Percentiles rank a stretch among this genome's conserved stretches.
These are phyloP conservation scores for Apis florea DNA, from an alignment of 1,140 invertebrate genomes.

Conservation along the genomic window DNA sequence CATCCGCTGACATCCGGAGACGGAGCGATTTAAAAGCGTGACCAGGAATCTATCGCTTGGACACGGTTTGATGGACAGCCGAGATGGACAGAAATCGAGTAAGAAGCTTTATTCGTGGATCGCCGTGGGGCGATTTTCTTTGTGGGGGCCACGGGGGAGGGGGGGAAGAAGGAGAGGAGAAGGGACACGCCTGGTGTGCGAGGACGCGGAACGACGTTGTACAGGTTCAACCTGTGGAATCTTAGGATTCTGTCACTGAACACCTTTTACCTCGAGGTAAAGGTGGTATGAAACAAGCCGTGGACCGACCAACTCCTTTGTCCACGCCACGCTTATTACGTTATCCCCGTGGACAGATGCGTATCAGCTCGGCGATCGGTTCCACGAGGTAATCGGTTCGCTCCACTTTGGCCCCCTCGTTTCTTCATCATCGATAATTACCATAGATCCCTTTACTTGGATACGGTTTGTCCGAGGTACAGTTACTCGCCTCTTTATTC, in stretches of 20 bases:
- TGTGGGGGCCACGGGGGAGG: no score
- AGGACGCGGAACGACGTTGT: conserved; percentile 77
- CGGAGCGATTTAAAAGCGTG: conserved; percentile 27
- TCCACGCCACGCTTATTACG: conserved; percentile 43
- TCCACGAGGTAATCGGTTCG: conserved; percentile 27
- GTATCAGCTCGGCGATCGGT: conserved; percentile 46
- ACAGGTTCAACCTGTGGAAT: conserved; percentile 72
- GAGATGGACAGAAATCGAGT: conserved; percentile 42
- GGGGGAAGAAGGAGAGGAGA: not conserved
- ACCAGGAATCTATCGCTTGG: conserved; percentile 33
- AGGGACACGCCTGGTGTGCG: conserved; percentile 76
- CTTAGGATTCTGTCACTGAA: conserved; percentile 64
- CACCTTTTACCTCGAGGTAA: conserved; percentile 60
- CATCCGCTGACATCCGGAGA: not conserved
- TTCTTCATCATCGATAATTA: conserved; percentile 37
- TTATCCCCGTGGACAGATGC: conserved; percentile 39
- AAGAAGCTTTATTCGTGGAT: conserved; percentile 56
- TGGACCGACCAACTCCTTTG: conserved; percentile 57
- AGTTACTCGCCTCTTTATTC: conserved; percentile 37
- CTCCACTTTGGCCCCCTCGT: conserved; percentile 39
- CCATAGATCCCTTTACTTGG: conserved; percentile 31
- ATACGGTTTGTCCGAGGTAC: conserved; percentile 43
- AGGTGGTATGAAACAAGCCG: conserved; percentile 62
- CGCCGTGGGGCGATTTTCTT: conserved; percentile 29
- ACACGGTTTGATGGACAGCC: conserved; percentile 41